Percentiles rank a stretch among this genome's conserved stretches.
These are phyloP conservation scores for Zaprionus inermis DNA, from an alignment of 1,140 invertebrate species.

Conservation along the genomic window DNA sequence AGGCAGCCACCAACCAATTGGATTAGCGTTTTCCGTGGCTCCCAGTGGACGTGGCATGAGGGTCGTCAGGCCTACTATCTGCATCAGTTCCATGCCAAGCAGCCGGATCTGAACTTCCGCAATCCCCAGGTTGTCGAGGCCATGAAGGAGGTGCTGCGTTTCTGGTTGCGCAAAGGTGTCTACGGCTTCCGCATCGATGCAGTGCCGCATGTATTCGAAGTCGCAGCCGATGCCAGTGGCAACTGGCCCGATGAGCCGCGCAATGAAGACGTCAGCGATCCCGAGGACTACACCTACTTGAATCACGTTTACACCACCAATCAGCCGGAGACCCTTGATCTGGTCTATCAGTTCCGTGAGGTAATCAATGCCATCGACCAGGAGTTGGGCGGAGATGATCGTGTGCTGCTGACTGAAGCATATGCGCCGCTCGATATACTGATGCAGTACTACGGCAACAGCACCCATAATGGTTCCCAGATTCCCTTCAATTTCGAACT, in stretches of 20 bases:
- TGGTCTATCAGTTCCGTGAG: conserved; percentile 86
- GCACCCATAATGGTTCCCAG: conserved; percentile 85
- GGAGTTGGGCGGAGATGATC: conserved; percentile 73
- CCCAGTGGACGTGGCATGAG: conserved; percentile 90
- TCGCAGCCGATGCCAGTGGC: conserved; percentile 85
- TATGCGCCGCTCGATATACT: conserved; percentile 87
- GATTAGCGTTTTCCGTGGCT: conserved; percentile 87
- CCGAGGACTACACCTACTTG: conserved; percentile 86
- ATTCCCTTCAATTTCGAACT: conserved; percentile 89
- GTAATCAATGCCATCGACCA: conserved; percentile 85
- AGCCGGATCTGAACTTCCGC: conserved; percentile 91
- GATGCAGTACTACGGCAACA: conserved; percentile 88
- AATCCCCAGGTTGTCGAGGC: conserved; percentile 87
- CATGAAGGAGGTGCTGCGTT: conserved; percentile 88
- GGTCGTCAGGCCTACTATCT: conserved; percentile 89
- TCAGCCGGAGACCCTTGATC: conserved; percentile 85
- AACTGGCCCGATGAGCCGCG: conserved; percentile 86
- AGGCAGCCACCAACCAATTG: conserved; percentile 88
- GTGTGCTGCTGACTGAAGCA: conserved; percentile 90
- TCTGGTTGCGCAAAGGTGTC: conserved; percentile 90
- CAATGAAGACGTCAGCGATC: conserved; percentile 64
- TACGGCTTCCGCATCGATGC: conserved; percentile 91
- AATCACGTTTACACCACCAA: conserved; percentile 88
- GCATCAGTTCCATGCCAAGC: conserved; percentile 89
- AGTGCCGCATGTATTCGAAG: conserved; percentile 86